These are phyloP conservation scores for Peromyscus attwateri DNA, from an alignment of 2,797 vertebrate genomes.

Conservation along the genomic window DNA sequence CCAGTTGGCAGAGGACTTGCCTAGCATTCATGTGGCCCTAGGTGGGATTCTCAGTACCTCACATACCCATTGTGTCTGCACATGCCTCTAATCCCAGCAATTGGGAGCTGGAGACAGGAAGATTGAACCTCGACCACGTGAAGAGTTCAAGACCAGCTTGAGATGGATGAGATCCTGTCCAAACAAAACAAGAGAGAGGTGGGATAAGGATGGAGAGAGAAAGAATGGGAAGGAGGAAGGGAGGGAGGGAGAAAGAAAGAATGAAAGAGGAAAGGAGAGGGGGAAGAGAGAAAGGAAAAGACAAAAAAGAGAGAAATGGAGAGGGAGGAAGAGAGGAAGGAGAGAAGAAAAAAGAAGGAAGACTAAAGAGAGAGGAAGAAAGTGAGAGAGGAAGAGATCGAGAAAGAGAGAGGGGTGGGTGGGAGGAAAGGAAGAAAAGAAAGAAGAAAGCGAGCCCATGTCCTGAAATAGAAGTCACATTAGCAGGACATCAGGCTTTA, in stretches of 20 bases:
- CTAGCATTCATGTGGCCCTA: neutral
- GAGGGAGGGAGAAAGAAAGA: accelerated
- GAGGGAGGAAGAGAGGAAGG: no score
- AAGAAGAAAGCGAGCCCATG: neutral
- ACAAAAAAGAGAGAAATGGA: no score
- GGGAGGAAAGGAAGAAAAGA: no score
- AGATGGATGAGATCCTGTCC: neutral
- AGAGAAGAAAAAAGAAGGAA: neutral
- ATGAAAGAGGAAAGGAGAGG: no score
- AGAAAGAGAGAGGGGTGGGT: accelerated
- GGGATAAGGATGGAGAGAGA: neutral
- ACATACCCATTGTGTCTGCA: neutral
- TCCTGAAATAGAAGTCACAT: neutral
- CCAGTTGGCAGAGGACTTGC: neutral
- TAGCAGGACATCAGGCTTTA: neutral
- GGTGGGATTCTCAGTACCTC: neutral
- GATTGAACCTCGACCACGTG: neutral
- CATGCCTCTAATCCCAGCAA: neutral
- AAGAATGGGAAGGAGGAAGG: neutral
- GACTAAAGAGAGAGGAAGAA: neutral
- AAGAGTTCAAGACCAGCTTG: neutral
- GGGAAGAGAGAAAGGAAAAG: no score
- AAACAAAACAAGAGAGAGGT: neutral
- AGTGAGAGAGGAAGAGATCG: no score
- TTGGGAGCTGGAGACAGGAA: neutral